A percentile compares a stretch with the other conserved stretches of the same genome.
Evolutionary conservation across 2,113 vertebrate genomes (phyloP).

Genomic region (Glaucidium brasilianum): DNA sequence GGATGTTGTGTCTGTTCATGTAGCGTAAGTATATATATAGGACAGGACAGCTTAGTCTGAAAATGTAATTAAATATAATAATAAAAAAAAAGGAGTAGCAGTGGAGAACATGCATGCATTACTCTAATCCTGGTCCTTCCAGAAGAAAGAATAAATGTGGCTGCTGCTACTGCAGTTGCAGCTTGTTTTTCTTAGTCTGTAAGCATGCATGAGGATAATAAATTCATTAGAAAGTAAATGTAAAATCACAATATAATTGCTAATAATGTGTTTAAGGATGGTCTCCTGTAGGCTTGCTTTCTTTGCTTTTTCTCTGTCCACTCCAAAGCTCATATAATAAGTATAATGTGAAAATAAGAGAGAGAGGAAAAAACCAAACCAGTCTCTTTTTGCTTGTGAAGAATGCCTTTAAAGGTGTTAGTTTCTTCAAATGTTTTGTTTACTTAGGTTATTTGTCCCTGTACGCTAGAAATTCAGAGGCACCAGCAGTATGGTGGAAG

Average conservation of each 20-base stretch:
- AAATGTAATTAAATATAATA: slow-evolving; percentile 18
- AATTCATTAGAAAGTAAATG: neutral
- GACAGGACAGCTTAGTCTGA: neutral
- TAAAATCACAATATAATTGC: neutral
- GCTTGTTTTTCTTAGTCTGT: neutral
- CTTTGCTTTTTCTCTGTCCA: neutral
- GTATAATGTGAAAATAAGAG: neutral
- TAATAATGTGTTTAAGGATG: neutral
- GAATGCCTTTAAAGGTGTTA: neutral
- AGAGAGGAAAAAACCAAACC: neutral
- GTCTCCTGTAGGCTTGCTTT: neutral
- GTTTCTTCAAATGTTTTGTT: neutral
- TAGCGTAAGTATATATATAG: neutral
- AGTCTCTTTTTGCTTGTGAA: neutral
- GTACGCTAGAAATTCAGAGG: neutral
- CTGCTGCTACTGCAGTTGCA: neutral
- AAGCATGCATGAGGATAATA: neutral
- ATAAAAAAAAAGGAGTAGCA: neutral
- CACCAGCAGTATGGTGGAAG: neutral
- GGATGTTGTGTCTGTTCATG: slow-evolving; percentile 40
- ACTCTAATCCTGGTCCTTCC: neutral
- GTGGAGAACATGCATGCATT: neutral
- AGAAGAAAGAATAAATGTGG: slow-evolving; percentile 7
- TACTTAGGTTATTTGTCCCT: neutral
- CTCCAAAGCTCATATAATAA: neutral